phyloP scores from a whole-genome alignment of 2,888 invertebrate species.

The Loripinus fragilis region DNA sequence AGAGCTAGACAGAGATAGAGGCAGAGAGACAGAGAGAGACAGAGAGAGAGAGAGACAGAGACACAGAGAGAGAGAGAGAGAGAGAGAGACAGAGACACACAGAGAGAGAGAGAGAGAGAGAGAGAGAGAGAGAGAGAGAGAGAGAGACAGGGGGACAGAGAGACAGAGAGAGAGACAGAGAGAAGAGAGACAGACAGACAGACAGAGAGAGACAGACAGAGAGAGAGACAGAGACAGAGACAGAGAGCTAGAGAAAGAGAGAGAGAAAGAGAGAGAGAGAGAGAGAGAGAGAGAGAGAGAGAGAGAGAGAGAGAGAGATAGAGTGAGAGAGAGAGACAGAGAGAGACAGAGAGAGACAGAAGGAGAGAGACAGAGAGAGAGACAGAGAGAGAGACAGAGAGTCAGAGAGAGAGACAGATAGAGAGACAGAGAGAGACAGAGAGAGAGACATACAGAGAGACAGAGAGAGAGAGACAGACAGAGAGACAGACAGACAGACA shows the following conservation, averaged over 20 bases:
- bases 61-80: not conserved
- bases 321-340: conserved; percentile 1
- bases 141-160: no score
- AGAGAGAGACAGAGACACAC: not conserved
- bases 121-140: conserved; percentile 6
- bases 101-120: conserved; percentile 6
- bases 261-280: conserved; percentile 3
- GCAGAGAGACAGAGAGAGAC: not conserved
- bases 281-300: conserved; percentile 6
- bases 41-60: conserved; percentile 6
- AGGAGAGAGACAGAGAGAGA: conserved; percentile 1
- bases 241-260: no score
- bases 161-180: not conserved
- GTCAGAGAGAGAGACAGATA: no score
- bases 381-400: not conserved
- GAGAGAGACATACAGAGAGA: no score
- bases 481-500: not conserved
- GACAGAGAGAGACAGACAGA: not conserved
- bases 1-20: no score
- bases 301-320: no score
- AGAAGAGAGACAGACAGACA: not conserved
- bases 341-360: conserved; percentile 1
- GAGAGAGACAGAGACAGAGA: not conserved
- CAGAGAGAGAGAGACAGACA: not conserved
- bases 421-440: no score